Base-by-base conservation (phyloP, 2,113 vertebrate genomes). In the Cephalophus harveyi region DNA sequence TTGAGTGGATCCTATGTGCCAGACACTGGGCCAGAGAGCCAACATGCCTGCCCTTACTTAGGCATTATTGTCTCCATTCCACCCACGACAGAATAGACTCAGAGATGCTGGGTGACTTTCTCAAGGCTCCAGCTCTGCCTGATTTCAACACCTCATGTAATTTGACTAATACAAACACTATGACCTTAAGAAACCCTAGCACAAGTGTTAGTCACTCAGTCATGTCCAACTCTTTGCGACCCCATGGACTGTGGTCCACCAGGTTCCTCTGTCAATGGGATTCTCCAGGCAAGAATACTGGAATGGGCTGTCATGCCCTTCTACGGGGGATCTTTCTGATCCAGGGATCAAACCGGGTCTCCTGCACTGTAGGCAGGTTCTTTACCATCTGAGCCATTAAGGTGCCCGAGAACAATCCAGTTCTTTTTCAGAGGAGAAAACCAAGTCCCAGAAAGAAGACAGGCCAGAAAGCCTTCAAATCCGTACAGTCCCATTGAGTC, bases 361-460 rank as follows among this genome's bases (percentile, higher is more conserved):
- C 71, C 23, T 76, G 71, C 23, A 76, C 12, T 27, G 71, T 25
- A 43, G 40, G 40, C 15, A 76, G 40, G 15, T 76, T 76, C 40
- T 76, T 76, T 43, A 43, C 71, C 12, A 76, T 43, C 71, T 76
- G 71, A 76, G 71, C 23, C 71, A 14, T 54, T 54, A 85, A 84
- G 64, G 48, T 97, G 67, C 71, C 3, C 12, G 2, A 60, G 40
- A 25, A 79, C 1, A 81, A 43, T 28, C 50, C 5, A 91, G 46
- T 79, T 76, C 50, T 91, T 81, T 86, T 48, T 87, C 27, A 79
- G 55, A 96, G 9, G 25, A 94, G 86, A 96, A 96, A 90, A 93
- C 4, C 19, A 87, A 83, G 19, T 50, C n/a, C 55, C 48, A 96
- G 83, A 82, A 87, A 64, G 46, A 23, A 79, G 74, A 79, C 15